A percentile compares a stretch with the other conserved stretches of the same genome.
Evolutionary conservation across 2,113 vertebrate species (phyloP).

Genomic region (Cynopterus brachyotis): DNA sequence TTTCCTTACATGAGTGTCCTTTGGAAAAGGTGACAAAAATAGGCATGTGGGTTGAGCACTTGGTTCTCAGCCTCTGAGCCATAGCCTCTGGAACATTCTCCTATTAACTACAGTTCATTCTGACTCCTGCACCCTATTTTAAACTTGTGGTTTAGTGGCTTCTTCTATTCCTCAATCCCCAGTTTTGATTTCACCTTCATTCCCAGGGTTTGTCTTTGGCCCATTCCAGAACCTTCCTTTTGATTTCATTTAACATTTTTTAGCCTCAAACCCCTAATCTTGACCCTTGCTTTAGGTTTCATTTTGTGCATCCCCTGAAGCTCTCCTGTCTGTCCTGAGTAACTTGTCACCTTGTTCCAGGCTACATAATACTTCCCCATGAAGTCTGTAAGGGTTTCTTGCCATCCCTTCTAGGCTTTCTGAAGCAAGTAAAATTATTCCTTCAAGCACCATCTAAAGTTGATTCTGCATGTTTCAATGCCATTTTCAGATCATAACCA

Average conservation of each 20-base stretch:
- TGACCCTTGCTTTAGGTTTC: not conserved
- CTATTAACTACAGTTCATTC: not conserved
- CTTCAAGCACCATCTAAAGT: not conserved
- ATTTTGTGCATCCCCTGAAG: not conserved
- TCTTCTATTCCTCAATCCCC: not conserved
- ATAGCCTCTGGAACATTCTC: not conserved
- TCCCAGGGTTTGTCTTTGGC: not conserved
- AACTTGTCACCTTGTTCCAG: not conserved
- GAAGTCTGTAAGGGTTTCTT: not conserved
- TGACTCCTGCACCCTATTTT: not conserved
- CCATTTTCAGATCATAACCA: not conserved
- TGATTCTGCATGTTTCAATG: not conserved
- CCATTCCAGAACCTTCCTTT: not conserved
- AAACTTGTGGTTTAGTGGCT: not conserved
- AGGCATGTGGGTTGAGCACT: not conserved
- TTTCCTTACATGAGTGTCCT: not conserved
- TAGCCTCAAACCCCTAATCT: not conserved
- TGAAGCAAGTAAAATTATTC: not conserved
- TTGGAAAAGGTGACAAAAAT: not conserved
- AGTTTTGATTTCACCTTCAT: not conserved
- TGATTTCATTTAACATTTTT: not conserved
- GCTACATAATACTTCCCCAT: not conserved
- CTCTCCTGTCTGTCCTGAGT: not conserved
- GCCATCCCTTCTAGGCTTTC: not conserved
- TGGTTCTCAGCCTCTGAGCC: not conserved